Conservation (phyloP, 2,113 vertebrate genomes). For the Galemys pyrenaicus region DNA sequence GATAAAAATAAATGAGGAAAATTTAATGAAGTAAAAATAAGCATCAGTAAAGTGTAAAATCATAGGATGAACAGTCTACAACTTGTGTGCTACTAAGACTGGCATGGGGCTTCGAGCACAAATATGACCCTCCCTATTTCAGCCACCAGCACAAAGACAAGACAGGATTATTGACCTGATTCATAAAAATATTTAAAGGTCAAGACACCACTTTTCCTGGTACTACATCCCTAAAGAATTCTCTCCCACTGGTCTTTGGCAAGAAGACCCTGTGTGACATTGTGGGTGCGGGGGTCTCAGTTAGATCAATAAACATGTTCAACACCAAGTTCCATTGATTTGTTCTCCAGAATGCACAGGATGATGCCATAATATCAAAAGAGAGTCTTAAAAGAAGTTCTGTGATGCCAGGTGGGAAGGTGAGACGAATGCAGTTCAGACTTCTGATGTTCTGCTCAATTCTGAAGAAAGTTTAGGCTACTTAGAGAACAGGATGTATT, state of each 20-base stretch:
- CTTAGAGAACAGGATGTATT: neutral
- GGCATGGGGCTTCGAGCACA: neutral
- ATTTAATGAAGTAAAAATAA: conserved; percentile 1
- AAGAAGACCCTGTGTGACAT: neutral
- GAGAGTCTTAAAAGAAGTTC: neutral
- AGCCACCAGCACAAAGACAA: neutral
- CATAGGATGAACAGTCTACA: neutral
- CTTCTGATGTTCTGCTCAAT: neutral
- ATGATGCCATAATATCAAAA: neutral
- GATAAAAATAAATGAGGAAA: neutral
- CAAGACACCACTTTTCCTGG: neutral
- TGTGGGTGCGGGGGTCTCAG: neutral
- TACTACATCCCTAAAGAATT: neutral
- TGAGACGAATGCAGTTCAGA: neutral
- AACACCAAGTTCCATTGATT: neutral
- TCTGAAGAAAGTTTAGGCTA: neutral
- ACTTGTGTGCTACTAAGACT: neutral
- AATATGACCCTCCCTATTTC: neutral
- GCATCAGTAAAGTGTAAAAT: neutral
- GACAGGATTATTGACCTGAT: neutral
- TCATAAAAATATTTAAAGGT: neutral
- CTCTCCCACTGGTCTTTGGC: neutral
- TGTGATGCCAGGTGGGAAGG: neutral
- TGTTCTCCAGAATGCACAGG: neutral
- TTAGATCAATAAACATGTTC: neutral